Evolutionary conservation across 1,140 invertebrate species (phyloP).

Genomic region (Centruroides sculpturatus): DNA sequence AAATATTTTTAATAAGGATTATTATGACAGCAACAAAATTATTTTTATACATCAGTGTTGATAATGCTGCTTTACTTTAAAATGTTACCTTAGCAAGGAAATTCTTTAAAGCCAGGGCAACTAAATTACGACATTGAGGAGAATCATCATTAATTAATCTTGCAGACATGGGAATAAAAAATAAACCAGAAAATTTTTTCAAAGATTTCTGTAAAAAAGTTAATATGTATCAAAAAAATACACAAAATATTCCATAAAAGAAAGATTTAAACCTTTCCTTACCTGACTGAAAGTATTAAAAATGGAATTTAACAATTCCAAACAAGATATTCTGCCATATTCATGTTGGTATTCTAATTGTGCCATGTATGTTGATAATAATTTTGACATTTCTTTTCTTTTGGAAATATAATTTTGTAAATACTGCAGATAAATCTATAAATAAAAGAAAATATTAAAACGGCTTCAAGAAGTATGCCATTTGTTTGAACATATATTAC

Average conservation of each 20-base stretch:
- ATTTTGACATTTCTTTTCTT: conserved; percentile 43
- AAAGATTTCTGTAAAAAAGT: no score
- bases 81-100: conserved; percentile 39
- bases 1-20: neutral
- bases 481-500: no score
- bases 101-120: conserved; percentile 47
- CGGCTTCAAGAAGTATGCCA: no score
- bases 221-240: no score
- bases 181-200: conserved; percentile 40
- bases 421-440: conserved; percentile 41
- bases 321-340: conserved; percentile 61
- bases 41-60: no score
- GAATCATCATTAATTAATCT: conserved; percentile 51
- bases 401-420: conserved; percentile 64
- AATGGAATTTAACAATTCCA: conserved; percentile 65
- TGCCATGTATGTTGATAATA: conserved; percentile 56
- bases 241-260: no score
- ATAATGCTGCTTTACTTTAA: no score
- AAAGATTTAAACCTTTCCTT: conserved; percentile 18
- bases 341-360: conserved; percentile 67
- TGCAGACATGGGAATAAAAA: conserved; percentile 57
- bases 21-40: neutral
- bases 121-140: conserved; percentile 44
- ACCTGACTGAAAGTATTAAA: conserved; percentile 60
- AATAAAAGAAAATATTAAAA: neutral